Conservation (phyloP, 2,113 vertebrate genomes). For the Agelaius tricolor region DNA sequence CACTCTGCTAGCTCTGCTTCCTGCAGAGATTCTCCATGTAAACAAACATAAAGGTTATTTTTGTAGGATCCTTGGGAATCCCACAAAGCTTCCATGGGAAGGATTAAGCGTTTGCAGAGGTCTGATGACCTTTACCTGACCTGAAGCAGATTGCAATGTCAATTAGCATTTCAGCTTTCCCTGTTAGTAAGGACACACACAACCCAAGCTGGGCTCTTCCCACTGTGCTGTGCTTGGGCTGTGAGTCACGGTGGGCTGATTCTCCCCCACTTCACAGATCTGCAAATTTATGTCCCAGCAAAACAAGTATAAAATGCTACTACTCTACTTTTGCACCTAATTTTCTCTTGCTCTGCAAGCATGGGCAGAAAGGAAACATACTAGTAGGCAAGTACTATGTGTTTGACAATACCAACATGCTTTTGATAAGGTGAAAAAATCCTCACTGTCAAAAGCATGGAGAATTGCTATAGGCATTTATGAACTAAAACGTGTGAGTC, state of each 20-base stretch:
- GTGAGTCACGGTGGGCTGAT: neutral
- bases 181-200: constrained; percentile 14
- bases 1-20: neutral
- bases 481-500: neutral
- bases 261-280: neutral
- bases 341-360: neutral
- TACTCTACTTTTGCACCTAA: neutral
- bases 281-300: neutral
- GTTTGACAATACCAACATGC: neutral
- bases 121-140: constrained; percentile 42
- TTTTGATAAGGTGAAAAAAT: neutral
- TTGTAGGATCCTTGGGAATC: neutral
- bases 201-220: neutral
- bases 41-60: neutral
- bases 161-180: constrained; percentile 35
- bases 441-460: neutral
- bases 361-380: neutral
- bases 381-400: neutral
- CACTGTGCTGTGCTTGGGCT: neutral
- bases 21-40: neutral
- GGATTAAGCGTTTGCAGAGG: neutral
- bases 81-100: neutral
- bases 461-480: neutral
- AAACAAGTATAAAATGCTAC: neutral
- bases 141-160: neutral